These are phyloP conservation scores for Orgyia antiqua DNA, from an alignment of 2,888 invertebrate genomes.

Conservation along the genomic window DNA sequence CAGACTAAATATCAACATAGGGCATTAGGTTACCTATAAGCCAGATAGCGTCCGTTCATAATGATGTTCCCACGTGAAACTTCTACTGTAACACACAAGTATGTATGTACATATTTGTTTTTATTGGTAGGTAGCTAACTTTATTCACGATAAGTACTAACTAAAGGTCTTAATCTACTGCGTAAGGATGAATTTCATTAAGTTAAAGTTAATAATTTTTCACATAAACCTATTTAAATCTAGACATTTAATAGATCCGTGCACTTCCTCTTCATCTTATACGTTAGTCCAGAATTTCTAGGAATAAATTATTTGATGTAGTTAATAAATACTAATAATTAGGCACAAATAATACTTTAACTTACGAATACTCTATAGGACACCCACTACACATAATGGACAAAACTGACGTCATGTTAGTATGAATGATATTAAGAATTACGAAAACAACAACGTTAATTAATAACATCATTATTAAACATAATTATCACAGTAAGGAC, in stretches of 20 bases:
- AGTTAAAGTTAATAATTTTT: too few species aligned
- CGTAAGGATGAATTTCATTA: too few species aligned
- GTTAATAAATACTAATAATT: too few species aligned
- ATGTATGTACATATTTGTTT: too few species aligned
- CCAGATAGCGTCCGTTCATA: constrained; percentile 25
- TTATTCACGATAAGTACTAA: too few species aligned
- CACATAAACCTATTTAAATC: too few species aligned
- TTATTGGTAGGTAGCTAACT: too few species aligned
- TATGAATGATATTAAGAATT: constrained; percentile 5
- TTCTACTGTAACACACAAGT: background rate
- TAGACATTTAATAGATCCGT: too few species aligned
- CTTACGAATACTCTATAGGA: constrained; percentile 19
- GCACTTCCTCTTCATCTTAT: too few species aligned
- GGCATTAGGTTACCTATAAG: constrained; percentile 33
- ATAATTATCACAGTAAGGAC: constrained; percentile 5
- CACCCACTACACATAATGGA: constrained; percentile 13
- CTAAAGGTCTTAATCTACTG: too few species aligned
- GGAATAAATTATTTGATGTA: too few species aligned
- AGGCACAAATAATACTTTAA: constrained; percentile 5
- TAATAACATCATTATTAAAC: constrained; percentile 19
- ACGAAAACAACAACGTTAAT: constrained; percentile 9
- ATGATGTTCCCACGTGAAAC: constrained; percentile 39
- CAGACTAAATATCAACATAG: constrained; percentile 37
- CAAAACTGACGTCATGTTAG: constrained; percentile 8
- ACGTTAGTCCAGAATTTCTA: too few species aligned